phyloP scores from a whole-genome alignment of 1,140 invertebrate genomes.

The Lineus longissimus region DNA sequence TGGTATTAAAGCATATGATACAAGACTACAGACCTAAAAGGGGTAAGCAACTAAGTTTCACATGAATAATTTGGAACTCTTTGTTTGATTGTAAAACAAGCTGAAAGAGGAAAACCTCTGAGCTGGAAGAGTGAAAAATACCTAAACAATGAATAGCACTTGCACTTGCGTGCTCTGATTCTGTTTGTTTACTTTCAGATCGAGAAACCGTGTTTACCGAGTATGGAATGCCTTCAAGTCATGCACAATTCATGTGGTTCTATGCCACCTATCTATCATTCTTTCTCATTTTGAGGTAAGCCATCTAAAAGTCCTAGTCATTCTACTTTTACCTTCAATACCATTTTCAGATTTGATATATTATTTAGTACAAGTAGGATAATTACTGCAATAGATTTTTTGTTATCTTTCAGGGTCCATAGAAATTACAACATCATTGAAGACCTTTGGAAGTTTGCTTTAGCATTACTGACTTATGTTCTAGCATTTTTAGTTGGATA shows the following conservation, averaged over 20 bases:
- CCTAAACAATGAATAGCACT: too few species aligned
- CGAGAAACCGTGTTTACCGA: conserved; percentile 66
- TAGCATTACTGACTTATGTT: conserved; percentile 39
- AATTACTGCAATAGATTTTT: background rate
- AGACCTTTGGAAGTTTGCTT: conserved; percentile 57
- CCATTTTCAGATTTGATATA: background rate
- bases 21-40: conserved; percentile 69
- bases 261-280: conserved; percentile 80
- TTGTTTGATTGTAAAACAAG: too few species aligned
- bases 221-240: conserved; percentile 92
- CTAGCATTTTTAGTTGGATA: conserved; percentile 49
- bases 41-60: conserved; percentile 28
- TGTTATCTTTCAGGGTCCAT: conserved; percentile 62
- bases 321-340: background rate
- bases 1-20: conserved; percentile 77
- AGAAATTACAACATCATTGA: conserved; percentile 59
- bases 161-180: too few species aligned
- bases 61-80: too few species aligned
- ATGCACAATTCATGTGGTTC: conserved; percentile 91
- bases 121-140: too few species aligned
- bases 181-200: conserved; percentile 32
- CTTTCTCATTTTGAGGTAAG: conserved; percentile 82
- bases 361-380: background rate
- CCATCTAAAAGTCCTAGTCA: conserved; percentile 1
- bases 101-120: too few species aligned